Base-by-base conservation (phyloP, 1,140 invertebrate species). In the Pectinophora gossypiella region DNA sequence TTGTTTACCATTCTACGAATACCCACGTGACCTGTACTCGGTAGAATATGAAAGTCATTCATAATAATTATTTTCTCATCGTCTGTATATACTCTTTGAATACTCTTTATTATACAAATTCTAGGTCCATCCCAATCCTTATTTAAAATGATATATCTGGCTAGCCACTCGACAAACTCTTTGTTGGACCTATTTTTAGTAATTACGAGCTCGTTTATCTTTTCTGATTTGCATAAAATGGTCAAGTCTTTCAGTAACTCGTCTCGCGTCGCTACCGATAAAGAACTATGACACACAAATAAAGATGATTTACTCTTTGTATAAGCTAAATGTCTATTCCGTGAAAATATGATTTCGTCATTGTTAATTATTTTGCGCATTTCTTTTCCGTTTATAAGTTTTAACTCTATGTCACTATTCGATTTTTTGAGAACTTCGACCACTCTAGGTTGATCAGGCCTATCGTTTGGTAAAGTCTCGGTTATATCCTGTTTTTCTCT, bases 1-100 rank as follows among this genome's bases (percentile, higher is more conserved):
- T 44, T 44, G n/a, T 44, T 44, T 18, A 19, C 19, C 42, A 44
- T 44, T 44, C 42, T 18, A 9, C 42, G 18, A 6, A 44, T 20
- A 3, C 42, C 42, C 13, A 18, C 19, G 13, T 44, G 42, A 9
- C 42, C 42, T 5, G 15, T 44, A 19, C 15, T 19, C 2, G 42
- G 15, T 7, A 44, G n/a, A 7, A 44, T 5, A 19, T 44, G 42
- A 20, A 19, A 44, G 7, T 44, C 42, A 44, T 44, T 44, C 3
- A 44, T 3, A 6, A 44, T 44, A 7, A 44, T 9, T 7, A 5
- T 18, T 13, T 20, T 18, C 6, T 44, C 42, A 44, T 44, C 19
- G 3, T 19, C 15, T 3, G 18, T 18, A 19, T 7, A 18, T 44
- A 44, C 19, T 19, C 42, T 44, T 20, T 18, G 15, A 18, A 44